A percentile compares a stretch with the other conserved stretches of the same genome.
Conservation (phyloP, 2,113 vertebrate genomes). For the Aphelocoma coerulescens region DNA sequence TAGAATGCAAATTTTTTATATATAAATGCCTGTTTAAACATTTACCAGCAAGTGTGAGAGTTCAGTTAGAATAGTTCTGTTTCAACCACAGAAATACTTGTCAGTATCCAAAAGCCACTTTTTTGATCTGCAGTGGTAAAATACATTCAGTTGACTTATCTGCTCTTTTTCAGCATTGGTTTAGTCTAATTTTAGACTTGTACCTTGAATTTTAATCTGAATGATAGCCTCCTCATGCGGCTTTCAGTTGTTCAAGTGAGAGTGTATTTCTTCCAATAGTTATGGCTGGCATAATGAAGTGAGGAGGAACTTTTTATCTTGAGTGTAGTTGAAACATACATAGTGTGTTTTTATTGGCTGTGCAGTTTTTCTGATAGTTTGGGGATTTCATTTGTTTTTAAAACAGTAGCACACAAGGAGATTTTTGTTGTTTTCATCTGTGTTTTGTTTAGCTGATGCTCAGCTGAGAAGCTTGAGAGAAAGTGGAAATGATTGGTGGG, state of each 20-base stretch:
- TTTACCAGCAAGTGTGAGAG: not conserved
- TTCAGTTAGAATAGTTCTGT: not conserved
- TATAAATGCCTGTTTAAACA: not conserved
- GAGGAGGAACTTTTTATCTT: not conserved
- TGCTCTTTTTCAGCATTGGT: not conserved
- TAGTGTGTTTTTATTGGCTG: not conserved
- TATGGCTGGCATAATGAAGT: not conserved
- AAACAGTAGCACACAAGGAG: not conserved
- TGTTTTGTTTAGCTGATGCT: not conserved
- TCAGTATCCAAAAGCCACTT: not conserved
- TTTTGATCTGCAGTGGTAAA: not conserved
- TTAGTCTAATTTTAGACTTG: not conserved
- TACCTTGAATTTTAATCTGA: not conserved
- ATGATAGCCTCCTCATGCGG: not conserved
- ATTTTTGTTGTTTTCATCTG: not conserved
- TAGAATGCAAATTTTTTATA: not conserved
- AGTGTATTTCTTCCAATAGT: not conserved
- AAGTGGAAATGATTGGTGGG: not conserved
- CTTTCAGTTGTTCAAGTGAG: not conserved
- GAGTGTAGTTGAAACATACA: not conserved
- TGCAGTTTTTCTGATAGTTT: fast-evolving
- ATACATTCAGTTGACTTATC: not conserved
- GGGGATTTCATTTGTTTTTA: not conserved
- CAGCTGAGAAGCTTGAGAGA: not conserved
- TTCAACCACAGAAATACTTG: not conserved